Base-by-base conservation (phyloP, 2,113 vertebrate genomes). In the Tachysurus fulvidraco region DNA sequence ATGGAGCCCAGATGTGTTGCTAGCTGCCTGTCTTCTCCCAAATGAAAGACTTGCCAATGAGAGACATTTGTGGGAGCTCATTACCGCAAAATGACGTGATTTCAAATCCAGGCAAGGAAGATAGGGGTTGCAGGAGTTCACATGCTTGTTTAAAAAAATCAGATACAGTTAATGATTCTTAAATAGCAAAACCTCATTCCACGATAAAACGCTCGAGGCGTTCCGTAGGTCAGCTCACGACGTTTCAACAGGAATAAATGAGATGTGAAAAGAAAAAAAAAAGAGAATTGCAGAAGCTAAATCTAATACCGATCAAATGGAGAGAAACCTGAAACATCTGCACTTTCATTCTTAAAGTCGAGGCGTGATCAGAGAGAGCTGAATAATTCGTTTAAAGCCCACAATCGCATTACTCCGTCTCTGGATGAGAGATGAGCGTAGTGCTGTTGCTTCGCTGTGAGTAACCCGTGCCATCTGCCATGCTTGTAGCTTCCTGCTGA, bases 1-100 rank as follows among this genome's bases (percentile, higher is more conserved):
- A 36, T 91, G 85, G 89, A 78, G 83, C 71, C 88, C 90, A 91
- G 90, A 92, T 93, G 93, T 92, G 90, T 92, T 91, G 80, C 85
- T 83, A 79, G 84, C 87, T 83, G 89, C 91, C 79, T 88, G 88
- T 86, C 88, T 85, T 91, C 89, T 92, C 89, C 91, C 87, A 81
- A 91, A 89, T 90, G 86, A 79, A 64, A 87, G 89, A 85, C 88
- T 69, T 91, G 88, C 88, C 88, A 91, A 85, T 81, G 86, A 85
- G 82, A 90, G 46, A 59, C 83, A 89, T 71, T 90, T 86, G 89
- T 81, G 84, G 89, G 89, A 77, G 85, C 89, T 90, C 91, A 90
- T 91, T 90, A 91, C 88, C 88, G 86, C 50, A 73, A 88, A 79
- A 81, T 89, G 85, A 91, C 87, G 87, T 89, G 83, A 82, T 88